Base-by-base conservation (phyloP, 2,113 vertebrate genomes). In the Gulo gulo region DNA sequence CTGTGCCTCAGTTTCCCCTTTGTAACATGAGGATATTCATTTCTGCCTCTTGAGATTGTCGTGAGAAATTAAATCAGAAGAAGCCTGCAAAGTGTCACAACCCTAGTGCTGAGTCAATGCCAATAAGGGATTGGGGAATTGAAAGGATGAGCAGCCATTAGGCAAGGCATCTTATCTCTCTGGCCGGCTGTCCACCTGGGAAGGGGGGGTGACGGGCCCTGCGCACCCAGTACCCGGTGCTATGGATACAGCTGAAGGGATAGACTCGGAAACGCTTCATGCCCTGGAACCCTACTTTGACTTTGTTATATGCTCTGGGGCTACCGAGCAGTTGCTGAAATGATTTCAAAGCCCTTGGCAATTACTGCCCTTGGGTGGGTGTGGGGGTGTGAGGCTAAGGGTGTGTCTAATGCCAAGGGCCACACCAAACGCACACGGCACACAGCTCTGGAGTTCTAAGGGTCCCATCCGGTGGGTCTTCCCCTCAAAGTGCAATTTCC, bases 201-300 rank as follows among this genome's bases (percentile, higher is more conserved):
- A 42, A 4, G 16, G 6, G 0, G 13, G 8, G 34, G 29, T 78
- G 80, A 29, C 52, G 4, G 0, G 7, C 20, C n/a, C 23, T 6
- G 34, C 3, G 11, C 0, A 4, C 16, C 69, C 73, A 26, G 21
- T 29, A 13, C 81, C 13, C 42, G 26, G 1, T 2, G 4, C 1
- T 4, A n/a, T 31, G 34, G 42, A 10, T 3, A 11, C 7, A 4
- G 6, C 47, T 6, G 42, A 34, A 91, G 24, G 52, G 11, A 47
- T 20, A 50, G 16, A 7, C 3, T 4, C 5, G 14, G n/a, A 61
- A 13, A 24, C 3, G 0, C 39, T 73, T 34, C 1, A 0, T 15
- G 15, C 3, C 3, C 50, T 1, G 2, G 2, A 16, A 16, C 8
- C n/a, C 13, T 21, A 0, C 67, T 6, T 11, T 36, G 59, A 63